Conservation (phyloP, 2,113 vertebrate species). For the Toxostoma redivivum region DNA sequence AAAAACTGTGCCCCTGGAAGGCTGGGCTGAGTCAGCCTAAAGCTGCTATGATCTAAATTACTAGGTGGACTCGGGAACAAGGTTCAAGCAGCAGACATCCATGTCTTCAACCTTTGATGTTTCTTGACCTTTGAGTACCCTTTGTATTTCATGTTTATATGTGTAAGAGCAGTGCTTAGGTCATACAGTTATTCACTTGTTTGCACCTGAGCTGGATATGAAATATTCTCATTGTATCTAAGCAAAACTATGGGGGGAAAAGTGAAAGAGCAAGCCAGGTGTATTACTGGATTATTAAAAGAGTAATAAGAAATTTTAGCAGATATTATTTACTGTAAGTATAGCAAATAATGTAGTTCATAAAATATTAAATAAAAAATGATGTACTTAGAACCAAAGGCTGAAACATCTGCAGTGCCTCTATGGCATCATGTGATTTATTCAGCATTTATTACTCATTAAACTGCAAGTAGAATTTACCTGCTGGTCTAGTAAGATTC, state of each 20-base stretch:
- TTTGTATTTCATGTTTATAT: neutral
- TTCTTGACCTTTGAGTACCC: conserved; percentile 36
- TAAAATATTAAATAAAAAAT: neutral
- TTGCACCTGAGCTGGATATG: neutral
- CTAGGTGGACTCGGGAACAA: conserved; percentile 31
- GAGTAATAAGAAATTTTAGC: neutral
- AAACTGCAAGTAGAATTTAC: neutral
- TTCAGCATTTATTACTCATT: neutral
- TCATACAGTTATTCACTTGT: neutral
- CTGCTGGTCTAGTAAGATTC: neutral
- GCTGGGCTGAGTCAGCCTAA: conserved; percentile 64
- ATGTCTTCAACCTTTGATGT: conserved; percentile 40
- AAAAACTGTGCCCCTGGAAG: conserved; percentile 42
- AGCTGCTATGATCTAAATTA: conserved; percentile 50
- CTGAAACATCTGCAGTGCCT: neutral
- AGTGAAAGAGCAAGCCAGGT: neutral
- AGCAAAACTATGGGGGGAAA: neutral
- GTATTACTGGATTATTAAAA: neutral
- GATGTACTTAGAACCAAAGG: neutral
- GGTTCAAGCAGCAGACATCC: conserved; percentile 62
- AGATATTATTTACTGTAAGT: neutral
- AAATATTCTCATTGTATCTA: neutral
- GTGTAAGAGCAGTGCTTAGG: neutral
- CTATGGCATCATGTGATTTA: neutral
- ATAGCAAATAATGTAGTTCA: neutral